Base-by-base conservation (phyloP, 2,888 invertebrate species). In the Lithosia quadra region DNA sequence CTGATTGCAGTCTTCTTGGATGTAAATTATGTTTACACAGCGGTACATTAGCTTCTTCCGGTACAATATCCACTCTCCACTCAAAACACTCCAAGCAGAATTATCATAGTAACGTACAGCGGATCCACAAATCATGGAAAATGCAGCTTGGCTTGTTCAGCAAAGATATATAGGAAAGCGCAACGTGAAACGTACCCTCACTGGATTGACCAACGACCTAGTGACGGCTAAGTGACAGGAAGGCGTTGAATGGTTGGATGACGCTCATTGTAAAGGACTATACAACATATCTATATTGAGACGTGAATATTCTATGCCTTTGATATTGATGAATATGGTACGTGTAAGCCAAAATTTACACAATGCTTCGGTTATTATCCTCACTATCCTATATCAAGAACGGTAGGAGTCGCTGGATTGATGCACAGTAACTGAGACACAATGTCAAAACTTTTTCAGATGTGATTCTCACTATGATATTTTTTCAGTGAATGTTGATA, bases 211-310 rank as follows among this genome's bases (percentile, higher is more conserved):
- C 43, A 18, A 18, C n/a, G 49, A 49, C n/a, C 49, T 49, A n/a
- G 49, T 49, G n/a, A n/a, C n/a, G n/a, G n/a, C 49, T n/a, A 49
- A 49, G n/a, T 49, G n/a, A n/a, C 49, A 49, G 49, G 18, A 9
- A 49, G 49, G 49, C n/a, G n/a, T n/a, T 49, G 49, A 49, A 49
- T 49, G 49, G 49, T 49, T 1, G 9, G n/a, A 49, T 49, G n/a
- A 9, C 1, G 49, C 49, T 49, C 49, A 49, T 49, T 49, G 49
- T 49, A 49, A 49, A n/a, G 49, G 18, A n/a, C n/a, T n/a, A 49
- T 49, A n/a, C n/a, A n/a, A 49, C n/a, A 49, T 49, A 49, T n/a
- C 49, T 49, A n/a, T n/a, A 49, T 49, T 49, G 18, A 49, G 49
- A n/a, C 9, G 8, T n/a, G n/a, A 2, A n/a, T n/a, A 5, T 49